Percentiles rank a stretch among this genome's conserved stretches.
phyloP scores from a whole-genome alignment of 2,797 vertebrate genomes.

The Artibeus lituratus region DNA sequence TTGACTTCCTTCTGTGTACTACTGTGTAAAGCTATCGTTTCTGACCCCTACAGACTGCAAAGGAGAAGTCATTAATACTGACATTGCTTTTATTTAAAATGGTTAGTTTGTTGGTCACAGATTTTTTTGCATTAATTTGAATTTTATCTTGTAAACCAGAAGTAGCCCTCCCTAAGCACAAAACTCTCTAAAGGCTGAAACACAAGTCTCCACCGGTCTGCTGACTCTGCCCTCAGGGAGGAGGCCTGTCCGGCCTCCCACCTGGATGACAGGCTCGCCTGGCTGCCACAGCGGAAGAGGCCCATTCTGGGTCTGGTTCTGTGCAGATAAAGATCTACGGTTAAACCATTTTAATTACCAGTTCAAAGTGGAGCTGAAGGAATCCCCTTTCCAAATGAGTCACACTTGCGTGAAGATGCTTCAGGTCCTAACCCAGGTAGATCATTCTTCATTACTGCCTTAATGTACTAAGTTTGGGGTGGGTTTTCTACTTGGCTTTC shows the following conservation, averaged over 20 bases:
- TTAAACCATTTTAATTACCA: background rate
- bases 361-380: constrained; percentile 46
- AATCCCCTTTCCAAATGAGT: constrained; percentile 12
- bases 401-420: background rate
- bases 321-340: constrained; percentile 1
- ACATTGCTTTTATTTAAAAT: background rate
- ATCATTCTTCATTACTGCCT: background rate
- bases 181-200: background rate
- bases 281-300: background rate
- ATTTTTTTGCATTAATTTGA: background rate
- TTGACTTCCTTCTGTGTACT: background rate
- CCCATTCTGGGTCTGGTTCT: background rate
- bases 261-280: background rate
- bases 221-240: background rate
- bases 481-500: background rate
- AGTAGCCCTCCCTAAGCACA: background rate
- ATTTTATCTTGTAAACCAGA: background rate
- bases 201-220: background rate
- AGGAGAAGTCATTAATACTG: background rate
- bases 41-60: no score
- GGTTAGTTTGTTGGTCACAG: background rate
- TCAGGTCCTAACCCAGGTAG: background rate
- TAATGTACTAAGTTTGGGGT: background rate
- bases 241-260: background rate
- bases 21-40: rapidly evolving